Evolutionary conservation across 2,113 vertebrate genomes (phyloP).

Genomic region (Oceanodroma tethys): DNA sequence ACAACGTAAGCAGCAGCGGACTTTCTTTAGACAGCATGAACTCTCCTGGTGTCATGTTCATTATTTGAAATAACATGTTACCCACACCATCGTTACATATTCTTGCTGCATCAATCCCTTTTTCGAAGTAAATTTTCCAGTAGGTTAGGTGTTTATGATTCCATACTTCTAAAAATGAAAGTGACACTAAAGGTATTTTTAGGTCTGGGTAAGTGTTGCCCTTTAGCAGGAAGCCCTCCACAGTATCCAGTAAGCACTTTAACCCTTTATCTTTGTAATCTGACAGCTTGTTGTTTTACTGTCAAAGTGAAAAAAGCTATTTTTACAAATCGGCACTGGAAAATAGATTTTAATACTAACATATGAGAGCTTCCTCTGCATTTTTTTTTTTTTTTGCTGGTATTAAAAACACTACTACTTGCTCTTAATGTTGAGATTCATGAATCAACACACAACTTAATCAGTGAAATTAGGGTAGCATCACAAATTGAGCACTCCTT

Average conservation of each 20-base stretch:
- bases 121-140: neutral
- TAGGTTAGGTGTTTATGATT: neutral
- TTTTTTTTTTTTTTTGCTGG: neutral
- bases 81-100: neutral
- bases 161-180: slow-evolving; percentile 13
- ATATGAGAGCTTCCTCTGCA: neutral
- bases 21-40: neutral
- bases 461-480: neutral
- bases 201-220: neutral
- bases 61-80: neutral
- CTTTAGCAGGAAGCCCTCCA: slow-evolving; percentile 5
- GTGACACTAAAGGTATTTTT: neutral
- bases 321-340: neutral
- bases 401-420: neutral
- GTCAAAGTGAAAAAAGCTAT: neutral
- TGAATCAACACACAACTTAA: neutral
- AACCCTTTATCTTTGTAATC: neutral
- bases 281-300: neutral
- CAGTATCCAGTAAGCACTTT: neutral
- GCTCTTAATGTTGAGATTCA: neutral
- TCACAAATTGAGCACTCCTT: neutral
- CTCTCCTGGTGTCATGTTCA: neutral
- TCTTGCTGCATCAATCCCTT: neutral
- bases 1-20: rapidly evolving
- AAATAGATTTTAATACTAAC: neutral